These are phyloP conservation scores for Etheostoma perlongum DNA, from an alignment of 2,797 vertebrate species.

Conservation along the genomic window DNA sequence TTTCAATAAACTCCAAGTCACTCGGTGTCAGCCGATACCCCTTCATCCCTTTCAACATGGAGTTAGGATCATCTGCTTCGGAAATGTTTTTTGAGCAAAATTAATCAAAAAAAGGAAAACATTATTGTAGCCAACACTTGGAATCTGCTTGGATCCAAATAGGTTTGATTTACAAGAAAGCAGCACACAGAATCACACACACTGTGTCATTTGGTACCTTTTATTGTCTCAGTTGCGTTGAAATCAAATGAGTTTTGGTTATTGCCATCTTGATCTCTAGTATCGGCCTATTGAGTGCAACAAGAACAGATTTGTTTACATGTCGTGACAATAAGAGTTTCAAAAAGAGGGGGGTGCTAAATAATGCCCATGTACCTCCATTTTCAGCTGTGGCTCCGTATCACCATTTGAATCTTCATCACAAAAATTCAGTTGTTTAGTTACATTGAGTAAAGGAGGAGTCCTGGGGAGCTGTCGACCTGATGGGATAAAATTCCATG, in stretches of 20 bases:
- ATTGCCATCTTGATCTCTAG: not conserved
- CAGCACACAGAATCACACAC: not conserved
- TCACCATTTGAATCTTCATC: not conserved
- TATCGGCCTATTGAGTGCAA: conserved; percentile 9
- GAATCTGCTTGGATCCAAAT: too few species aligned
- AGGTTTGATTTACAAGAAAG: too few species aligned
- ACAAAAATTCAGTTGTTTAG: conserved; percentile 32
- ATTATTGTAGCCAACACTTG: not conserved
- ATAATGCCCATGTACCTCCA: not conserved
- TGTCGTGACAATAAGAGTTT: too few species aligned
- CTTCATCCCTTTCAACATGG: conserved; percentile 82
- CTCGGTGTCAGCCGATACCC: conserved; percentile 67
- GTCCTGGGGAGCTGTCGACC: conserved; percentile 67
- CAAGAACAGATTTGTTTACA: too few species aligned
- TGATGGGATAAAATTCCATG: conserved; percentile 27
- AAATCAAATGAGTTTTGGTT: not conserved
- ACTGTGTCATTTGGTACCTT: conserved; percentile 19
- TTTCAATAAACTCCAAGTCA: conserved; percentile 80
- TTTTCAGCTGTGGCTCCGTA: not conserved
- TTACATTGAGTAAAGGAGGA: conserved; percentile 16
- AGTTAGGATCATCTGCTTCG: conserved; percentile 30
- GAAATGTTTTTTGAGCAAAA: conserved; percentile 8
- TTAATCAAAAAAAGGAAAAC: not conserved
- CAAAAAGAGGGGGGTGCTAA: not conserved
- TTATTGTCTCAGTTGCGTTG: not conserved